These are phyloP conservation scores for Uloborus plumipes DNA, from an alignment of 2,888 invertebrate genomes.

Conservation along the genomic window DNA sequence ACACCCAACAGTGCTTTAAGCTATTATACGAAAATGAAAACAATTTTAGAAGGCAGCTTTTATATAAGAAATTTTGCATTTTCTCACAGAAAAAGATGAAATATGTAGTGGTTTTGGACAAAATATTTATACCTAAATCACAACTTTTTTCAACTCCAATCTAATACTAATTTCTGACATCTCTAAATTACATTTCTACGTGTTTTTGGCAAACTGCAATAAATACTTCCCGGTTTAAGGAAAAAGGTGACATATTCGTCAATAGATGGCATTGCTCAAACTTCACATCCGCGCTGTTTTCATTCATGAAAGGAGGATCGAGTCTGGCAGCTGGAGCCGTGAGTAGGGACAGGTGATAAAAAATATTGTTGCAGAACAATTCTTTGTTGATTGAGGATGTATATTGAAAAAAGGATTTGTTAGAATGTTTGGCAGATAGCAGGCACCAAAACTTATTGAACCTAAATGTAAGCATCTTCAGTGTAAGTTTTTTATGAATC, in stretches of 20 bases:
- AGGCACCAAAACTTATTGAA: not conserved
- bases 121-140: too few species aligned
- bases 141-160: too few species aligned
- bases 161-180: too few species aligned
- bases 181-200: too few species aligned
- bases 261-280: not conserved
- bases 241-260: not conserved
- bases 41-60: too few species aligned
- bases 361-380: slow-evolving; percentile 8
- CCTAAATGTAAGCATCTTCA: not conserved
- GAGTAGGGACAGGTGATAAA: slow-evolving; percentile 53
- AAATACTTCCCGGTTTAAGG: too few species aligned
- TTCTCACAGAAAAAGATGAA: too few species aligned
- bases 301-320: slow-evolving; percentile 34
- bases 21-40: too few species aligned
- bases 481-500: not conserved
- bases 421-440: not conserved
- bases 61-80: too few species aligned
- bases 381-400: slow-evolving; percentile 17
- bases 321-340: slow-evolving; percentile 42
- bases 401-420: slow-evolving; percentile 1
- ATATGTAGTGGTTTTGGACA: too few species aligned
- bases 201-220: too few species aligned
- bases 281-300: slow-evolving; percentile 16
- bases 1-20: too few species aligned